A percentile compares a stretch with the other conserved stretches of the same genome.
phyloP scores from a whole-genome alignment of 2,888 invertebrate genomes.

The Drosophila pseudotalamancana region DNA sequence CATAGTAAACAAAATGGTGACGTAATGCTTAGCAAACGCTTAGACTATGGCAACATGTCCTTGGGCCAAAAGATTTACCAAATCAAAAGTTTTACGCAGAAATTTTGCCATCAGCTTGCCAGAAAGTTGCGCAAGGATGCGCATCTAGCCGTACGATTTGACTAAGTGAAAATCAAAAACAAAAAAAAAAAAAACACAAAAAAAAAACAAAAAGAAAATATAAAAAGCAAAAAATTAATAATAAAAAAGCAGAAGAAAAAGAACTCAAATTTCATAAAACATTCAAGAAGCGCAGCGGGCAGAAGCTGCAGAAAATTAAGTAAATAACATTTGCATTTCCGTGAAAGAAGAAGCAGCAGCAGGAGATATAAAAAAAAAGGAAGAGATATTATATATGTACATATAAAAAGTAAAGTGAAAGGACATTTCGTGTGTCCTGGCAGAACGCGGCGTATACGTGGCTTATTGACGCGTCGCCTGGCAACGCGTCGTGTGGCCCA shows the following conservation, averaged over 20 bases:
- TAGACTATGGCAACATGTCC: slow-evolving; percentile 66
- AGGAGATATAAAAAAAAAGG: slow-evolving; percentile 28
- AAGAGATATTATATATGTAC: slow-evolving; percentile 1
- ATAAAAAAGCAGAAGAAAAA: slow-evolving; percentile 16
- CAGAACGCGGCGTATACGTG: slow-evolving; percentile 56
- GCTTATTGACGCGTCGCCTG: slow-evolving; percentile 72
- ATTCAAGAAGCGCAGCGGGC: slow-evolving; percentile 25
- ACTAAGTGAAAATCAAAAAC: slow-evolving; percentile 50
- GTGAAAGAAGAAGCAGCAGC: slow-evolving; percentile 10
- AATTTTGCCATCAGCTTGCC: slow-evolving; percentile 71
- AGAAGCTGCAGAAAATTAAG: slow-evolving; percentile 44
- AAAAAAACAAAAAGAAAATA: slow-evolving; percentile 6
- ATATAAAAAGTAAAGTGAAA: slow-evolving; percentile 19
- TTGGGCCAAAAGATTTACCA: slow-evolving; percentile 78
- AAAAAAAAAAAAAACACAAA: background rate
- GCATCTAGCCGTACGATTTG: slow-evolving; percentile 50
- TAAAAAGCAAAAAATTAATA: slow-evolving; percentile 28
- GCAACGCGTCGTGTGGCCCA: slow-evolving; percentile 65
- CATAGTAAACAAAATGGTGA: slow-evolving; percentile 58
- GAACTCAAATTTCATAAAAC: slow-evolving; percentile 41
- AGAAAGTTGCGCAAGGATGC: slow-evolving; percentile 71
- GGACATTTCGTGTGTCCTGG: slow-evolving; percentile 41
- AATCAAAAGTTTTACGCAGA: slow-evolving; percentile 77
- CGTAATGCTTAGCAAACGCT: slow-evolving; percentile 50
- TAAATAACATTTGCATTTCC: slow-evolving; percentile 71